Evolutionary conservation across 2,113 vertebrate species (phyloP).

Genomic region (Leptodactylus fuscus): DNA sequence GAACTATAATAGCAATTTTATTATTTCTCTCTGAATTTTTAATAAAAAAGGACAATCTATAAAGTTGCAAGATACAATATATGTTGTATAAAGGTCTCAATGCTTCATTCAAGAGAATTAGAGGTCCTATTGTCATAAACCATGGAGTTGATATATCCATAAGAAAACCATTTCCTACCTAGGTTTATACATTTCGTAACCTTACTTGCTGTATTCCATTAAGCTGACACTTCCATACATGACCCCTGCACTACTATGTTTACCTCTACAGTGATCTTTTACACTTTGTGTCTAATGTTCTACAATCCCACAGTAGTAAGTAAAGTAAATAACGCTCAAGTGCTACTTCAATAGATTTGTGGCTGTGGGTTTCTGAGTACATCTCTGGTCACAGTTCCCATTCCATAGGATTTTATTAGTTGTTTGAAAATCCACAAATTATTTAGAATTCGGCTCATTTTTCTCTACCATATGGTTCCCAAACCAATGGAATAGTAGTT

Average conservation of each 20-base stretch:
- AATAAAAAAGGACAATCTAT: not conserved
- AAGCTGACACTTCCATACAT: not conserved
- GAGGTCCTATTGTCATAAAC: too few relatives aligned
- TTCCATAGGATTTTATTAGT: not conserved
- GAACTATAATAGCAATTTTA: too few relatives aligned
- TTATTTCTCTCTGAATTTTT: too few relatives aligned
- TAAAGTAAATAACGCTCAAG: slow-evolving; percentile 26
- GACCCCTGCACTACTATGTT: not conserved
- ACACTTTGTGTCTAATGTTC: slow-evolving; percentile 19
- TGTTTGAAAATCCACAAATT: not conserved
- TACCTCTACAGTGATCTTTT: not conserved
- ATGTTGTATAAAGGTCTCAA: not conserved
- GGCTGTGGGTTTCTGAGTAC: not conserved
- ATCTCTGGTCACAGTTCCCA: not conserved
- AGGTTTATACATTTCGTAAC: not conserved
- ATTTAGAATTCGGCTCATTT: not conserved
- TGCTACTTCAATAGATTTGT: not conserved
- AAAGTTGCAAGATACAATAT: not conserved
- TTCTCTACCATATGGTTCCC: not conserved
- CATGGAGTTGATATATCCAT: not conserved
- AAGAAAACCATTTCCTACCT: not conserved
- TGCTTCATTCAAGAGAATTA: too few relatives aligned
- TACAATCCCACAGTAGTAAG: slow-evolving; percentile 21
- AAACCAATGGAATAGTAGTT: not conserved
- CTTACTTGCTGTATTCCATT: not conserved